Conservation (phyloP, 2,113 vertebrate species). For the human region GRCh38 chr13:41173501-41174000, state of each 20-base stretch:
- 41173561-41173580: neutral
- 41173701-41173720: neutral
- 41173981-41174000: neutral
- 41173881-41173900: neutral
- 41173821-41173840: neutral
- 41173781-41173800: too few relatives aligned
- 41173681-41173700: neutral
- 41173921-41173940: neutral
- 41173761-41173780: neutral
- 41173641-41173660: neutral
- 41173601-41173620: too few relatives aligned
- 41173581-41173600: neutral
- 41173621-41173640: conserved; percentile 20
- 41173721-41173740: neutral
- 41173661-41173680: neutral
- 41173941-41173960: neutral
- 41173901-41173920: neutral
- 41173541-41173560: neutral
- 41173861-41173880: neutral
- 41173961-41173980: neutral
- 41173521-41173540: neutral
- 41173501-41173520: neutral
- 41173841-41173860: neutral
- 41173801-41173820: neutral
- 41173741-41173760: neutral